Percentiles rank a stretch among this genome's conserved stretches.
Evolutionary conservation across 1,140 invertebrate genomes (phyloP).

Genomic region (Onthophagus taurus): DNA sequence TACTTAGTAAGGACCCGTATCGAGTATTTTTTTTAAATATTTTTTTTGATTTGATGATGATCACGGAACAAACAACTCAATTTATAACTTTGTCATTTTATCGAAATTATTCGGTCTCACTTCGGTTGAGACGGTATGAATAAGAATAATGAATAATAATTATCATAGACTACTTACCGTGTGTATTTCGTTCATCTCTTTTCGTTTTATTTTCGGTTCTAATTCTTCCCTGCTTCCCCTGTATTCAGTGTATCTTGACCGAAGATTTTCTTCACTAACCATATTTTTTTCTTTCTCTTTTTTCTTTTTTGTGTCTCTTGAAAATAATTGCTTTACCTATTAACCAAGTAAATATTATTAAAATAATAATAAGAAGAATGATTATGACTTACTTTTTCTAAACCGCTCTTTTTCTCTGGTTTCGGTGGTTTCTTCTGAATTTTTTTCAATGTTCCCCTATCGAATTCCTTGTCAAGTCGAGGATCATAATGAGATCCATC

Average conservation of each 20-base stretch:
- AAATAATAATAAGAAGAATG: background rate
- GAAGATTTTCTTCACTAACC: slow-evolving; percentile 44
- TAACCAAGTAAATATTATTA: too few relatives aligned
- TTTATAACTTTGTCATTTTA: too few relatives aligned
- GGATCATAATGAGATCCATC: slow-evolving; percentile 52
- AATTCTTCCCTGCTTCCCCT: slow-evolving; percentile 37
- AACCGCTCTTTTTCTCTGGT: slow-evolving; percentile 51
- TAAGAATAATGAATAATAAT: too few relatives aligned
- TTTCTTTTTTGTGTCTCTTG: slow-evolving; percentile 48
- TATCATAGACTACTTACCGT: slow-evolving; percentile 20
- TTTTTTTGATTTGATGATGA: too few relatives aligned
- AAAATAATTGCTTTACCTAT: slow-evolving; percentile 50
- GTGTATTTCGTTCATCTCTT: slow-evolving; percentile 16
- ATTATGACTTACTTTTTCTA: slow-evolving; percentile 48
- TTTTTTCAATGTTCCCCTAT: slow-evolving; percentile 35
- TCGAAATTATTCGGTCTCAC: too few relatives aligned
- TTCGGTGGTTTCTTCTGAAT: slow-evolving; percentile 47
- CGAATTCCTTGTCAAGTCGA: slow-evolving; percentile 47
- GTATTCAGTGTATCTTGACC: slow-evolving; percentile 45
- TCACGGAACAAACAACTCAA: too few relatives aligned
- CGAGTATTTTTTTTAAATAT: too few relatives aligned
- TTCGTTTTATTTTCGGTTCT: slow-evolving; percentile 19
- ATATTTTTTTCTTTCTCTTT: slow-evolving; percentile 32
- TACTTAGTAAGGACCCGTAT: too few relatives aligned
- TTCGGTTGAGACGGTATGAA: too few relatives aligned